Evolutionary conservation across 1,140 invertebrate genomes (phyloP), one percentile per base, ranked within the genome.

Genomic region (Muscidifurax raptorellus): DNA sequence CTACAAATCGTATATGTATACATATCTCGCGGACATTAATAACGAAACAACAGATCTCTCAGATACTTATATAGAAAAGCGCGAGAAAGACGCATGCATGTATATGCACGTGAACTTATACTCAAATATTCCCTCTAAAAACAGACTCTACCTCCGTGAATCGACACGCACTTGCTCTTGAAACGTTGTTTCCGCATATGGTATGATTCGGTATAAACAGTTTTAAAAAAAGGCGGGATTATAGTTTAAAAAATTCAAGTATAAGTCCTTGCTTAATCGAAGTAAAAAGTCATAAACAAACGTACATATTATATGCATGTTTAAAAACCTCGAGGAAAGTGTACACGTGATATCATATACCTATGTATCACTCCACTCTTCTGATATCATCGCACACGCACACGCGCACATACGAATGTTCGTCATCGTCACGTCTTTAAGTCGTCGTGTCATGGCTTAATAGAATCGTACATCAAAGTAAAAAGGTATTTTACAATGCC

Each of bases 371-470:
- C 18, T 52, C 47, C 18, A 59, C 52, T 59, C 52, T 18, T 59
- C 47, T 52, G 47, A 52, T 52, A 52, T 25, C 28, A 25, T 1
- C 71, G 15, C 36, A n/a, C 80, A 76, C 36, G n/a, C 25, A 28
- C 36, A 82, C 25, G 27, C 32, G 36, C 52, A 47, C 47, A 77
- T 36, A 64, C 52, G 32, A 66, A 83, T 9, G 74, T 40, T 52
- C 32, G 32, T 74, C 67, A 4, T 69, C 67, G 67, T 83, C 36
- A 59, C 52, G 72, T 66, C 52, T 75, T 28, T 5, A 13, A 30
- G 52, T 66, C 47, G 30, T 44, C 64, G 72, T 77, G 74, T 77
- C 74, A 77, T 77, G 74, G 74, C 59, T 83, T 59, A 81, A 32
- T 47, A 59, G 7, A 59, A 59, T 59, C 18, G 18, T 59, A 59